Conservation (phyloP, 1,140 invertebrate genomes). For the Eulimnadia texana region DNA sequence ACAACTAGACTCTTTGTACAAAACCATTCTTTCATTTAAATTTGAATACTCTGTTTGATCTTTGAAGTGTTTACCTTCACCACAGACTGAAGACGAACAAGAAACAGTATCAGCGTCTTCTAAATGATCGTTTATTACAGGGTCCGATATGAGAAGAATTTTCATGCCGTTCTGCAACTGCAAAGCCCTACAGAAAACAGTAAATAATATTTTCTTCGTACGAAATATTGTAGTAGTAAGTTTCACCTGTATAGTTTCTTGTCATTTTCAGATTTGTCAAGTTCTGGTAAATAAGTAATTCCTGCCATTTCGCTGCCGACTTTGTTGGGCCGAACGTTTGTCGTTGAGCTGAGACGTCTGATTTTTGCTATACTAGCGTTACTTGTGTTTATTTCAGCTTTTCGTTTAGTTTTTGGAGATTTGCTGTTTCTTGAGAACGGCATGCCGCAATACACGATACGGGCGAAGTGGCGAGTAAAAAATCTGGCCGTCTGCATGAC, state of each 20-base stretch:
- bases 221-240: neutral
- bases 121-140: slow-evolving; percentile 26
- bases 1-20: slow-evolving; percentile 9
- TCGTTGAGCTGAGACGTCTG: no score
- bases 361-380: no score
- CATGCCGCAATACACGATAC: no score
- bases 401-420: no score
- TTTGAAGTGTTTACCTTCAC: slow-evolving; percentile 12
- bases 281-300: neutral
- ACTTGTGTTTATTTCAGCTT: no score
- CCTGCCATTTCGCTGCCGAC: neutral
- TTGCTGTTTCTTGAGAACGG: no score
- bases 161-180: slow-evolving; percentile 33
- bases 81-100: no score
- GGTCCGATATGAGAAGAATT: slow-evolving; percentile 34
- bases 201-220: neutral
- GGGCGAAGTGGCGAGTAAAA: no score
- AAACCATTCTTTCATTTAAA: slow-evolving; percentile 10
- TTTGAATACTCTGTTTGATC: neutral
- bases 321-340: no score
- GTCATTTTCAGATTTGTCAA: slow-evolving; percentile 19
- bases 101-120: no score
- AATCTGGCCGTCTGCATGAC: no score
- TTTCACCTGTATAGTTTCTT: slow-evolving; percentile 18
- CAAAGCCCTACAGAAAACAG: slow-evolving; percentile 27